phyloP scores from a whole-genome alignment of 1,140 invertebrate genomes.

The Apis laboriosa region DNA sequence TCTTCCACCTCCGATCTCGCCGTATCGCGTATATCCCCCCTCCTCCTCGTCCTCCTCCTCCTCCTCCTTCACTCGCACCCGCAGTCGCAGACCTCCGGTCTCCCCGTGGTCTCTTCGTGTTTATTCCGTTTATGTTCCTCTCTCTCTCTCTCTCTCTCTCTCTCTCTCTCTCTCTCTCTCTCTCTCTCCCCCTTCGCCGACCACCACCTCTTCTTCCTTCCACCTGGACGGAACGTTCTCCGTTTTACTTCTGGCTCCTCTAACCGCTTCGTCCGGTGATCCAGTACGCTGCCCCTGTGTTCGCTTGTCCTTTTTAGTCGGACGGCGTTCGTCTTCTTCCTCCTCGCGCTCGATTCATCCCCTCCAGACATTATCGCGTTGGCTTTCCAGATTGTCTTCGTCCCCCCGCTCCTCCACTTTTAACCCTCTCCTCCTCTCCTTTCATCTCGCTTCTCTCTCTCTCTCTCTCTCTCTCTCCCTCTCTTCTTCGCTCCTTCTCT shows the following conservation, averaged over 20 bases:
- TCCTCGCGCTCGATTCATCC: slow-evolving; percentile 44
- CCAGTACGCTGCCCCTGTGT: slow-evolving; percentile 48
- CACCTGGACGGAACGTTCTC: slow-evolving; percentile 45
- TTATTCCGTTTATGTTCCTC: slow-evolving; percentile 27
- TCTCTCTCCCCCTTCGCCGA: not conserved
- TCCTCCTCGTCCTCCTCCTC: not conserved
- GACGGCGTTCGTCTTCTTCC: slow-evolving; percentile 37
- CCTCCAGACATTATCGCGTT: slow-evolving; percentile 36
- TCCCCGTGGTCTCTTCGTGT: slow-evolving; percentile 43
- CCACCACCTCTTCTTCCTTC: slow-evolving; percentile 19
- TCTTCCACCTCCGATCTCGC: slow-evolving; percentile 18
- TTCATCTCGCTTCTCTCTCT: not conserved
- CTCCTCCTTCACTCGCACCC: not conserved
- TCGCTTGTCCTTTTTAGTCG: slow-evolving; percentile 36
- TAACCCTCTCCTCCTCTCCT: slow-evolving; percentile 16
- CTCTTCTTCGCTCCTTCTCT: not conserved
- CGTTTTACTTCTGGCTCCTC: slow-evolving; percentile 55
- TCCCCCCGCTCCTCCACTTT: not conserved
- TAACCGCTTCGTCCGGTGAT: slow-evolving; percentile 54
- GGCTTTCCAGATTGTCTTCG: slow-evolving; percentile 35
- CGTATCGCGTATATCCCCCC: slow-evolving; percentile 26
- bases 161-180: too few species aligned
- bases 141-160: slow-evolving; percentile 17
- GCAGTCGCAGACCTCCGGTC: not conserved
- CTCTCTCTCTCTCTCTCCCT: not conserved